Base-by-base conservation (phyloP, 2,888 invertebrate genomes). In the Chymomyza fuscimana region DNA sequence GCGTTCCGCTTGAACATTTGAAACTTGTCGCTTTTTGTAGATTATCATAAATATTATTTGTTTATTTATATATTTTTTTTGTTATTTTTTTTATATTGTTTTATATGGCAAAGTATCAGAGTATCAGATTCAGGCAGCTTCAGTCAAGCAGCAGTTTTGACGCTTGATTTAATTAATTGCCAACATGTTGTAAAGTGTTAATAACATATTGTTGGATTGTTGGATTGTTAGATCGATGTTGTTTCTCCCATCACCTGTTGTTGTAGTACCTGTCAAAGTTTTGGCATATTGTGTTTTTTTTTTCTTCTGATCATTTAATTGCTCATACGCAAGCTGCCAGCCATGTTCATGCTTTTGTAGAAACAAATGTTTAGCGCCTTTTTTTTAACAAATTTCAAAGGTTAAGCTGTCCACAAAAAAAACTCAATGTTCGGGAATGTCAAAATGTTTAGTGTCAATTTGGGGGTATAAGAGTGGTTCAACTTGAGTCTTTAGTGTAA, bases 81-180 rank as follows among this genome's bases (percentile, higher is more conserved):
- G 40, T 46, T 46, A 12, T 54, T 7, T 54, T 6, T 54, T 16
- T 54, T 54, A 6, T 52, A 52, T 52, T 52, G 6, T 7, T 54
- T 54, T 54, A 19, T 16, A 16, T 22, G 54, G 19, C 19, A 19
- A 9, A 15, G 52, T 10, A 54, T 54, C 52, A 54, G 16, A 5
- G 51, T 51, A n/a, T 15, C 51, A 15, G 51, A 15, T 51, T 32
- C 32, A 9, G 51, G 51, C 51, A 51, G 51, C 12, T 9, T 51
- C 51, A 51, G 16, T n/a, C 15, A n/a, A 51, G 16, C 15, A 51
- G 16, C 51, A 15, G n/a, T 10, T 29, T 32, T 32, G 59, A 25
- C 15, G 72, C 78, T 78, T 77, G 75, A 64, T 69, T 82, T 86
- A 85, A 85, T 87, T 85, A 80, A 82, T 86, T 79, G 76, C 79